Conservation (phyloP, 2,888 invertebrate species). For the Saturnia japonica region DNA sequence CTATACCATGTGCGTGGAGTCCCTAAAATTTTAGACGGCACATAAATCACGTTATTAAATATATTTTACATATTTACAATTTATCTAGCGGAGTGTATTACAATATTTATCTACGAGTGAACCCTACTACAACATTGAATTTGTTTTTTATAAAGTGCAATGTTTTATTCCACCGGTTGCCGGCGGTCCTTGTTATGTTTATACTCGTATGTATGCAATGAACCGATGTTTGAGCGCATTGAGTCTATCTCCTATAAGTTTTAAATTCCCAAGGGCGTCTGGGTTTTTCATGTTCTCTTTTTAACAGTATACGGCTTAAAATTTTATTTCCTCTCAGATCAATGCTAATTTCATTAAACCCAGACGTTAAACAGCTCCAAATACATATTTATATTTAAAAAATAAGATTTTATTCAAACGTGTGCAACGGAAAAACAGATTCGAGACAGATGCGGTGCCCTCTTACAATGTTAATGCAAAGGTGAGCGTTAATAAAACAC, state of each 20-base stretch:
- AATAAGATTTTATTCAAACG: not conserved
- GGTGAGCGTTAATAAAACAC: conserved; percentile 76
- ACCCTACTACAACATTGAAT: conserved; percentile 82
- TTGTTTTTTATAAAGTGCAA: conserved; percentile 79
- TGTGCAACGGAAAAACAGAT: not conserved
- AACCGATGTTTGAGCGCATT: conserved; percentile 57
- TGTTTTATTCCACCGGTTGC: conserved; percentile 80
- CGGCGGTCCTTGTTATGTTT: conserved; percentile 78
- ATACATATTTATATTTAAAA: not conserved
- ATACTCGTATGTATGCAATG: conserved; percentile 64
- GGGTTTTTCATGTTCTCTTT: conserved; percentile 35
- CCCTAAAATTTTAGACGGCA: conserved; percentile 79
- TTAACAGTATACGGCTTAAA: not conserved
- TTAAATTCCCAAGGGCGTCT: conserved; percentile 50
- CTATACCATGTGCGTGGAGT: conserved; percentile 78
- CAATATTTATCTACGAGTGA: conserved; percentile 81
- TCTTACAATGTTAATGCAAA: conserved; percentile 63
- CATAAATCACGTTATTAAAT: conserved; percentile 78
- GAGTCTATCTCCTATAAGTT: conserved; percentile 47
- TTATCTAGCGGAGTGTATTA: conserved; percentile 81
- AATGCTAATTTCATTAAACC: not conserved
- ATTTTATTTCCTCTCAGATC: not conserved
- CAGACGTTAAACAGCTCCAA: not conserved
- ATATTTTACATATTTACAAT: conserved; percentile 82
- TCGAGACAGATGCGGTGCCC: conserved; percentile 41